phyloP scores from a whole-genome alignment of 2,888 invertebrate species.

The Vannuccia rotundouncinata region DNA sequence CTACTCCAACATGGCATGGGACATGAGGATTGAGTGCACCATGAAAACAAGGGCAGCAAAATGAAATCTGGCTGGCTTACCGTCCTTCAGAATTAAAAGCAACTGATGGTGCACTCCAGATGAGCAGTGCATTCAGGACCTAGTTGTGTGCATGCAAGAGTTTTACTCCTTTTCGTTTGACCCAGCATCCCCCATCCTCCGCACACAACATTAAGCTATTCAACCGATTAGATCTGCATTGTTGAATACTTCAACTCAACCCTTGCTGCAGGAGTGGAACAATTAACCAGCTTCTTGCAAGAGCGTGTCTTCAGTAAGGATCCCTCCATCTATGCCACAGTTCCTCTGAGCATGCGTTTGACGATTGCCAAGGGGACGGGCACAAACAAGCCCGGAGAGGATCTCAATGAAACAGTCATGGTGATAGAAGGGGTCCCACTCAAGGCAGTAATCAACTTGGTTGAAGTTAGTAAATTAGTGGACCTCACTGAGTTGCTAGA shows the following conservation, averaged over 20 bases:
- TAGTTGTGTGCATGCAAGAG: conserved; percentile 36
- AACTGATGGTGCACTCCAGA: conserved; percentile 30
- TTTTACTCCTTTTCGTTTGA: no score
- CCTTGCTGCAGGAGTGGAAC: conserved; percentile 33
- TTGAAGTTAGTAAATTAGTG: conserved; percentile 33
- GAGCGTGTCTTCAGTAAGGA: background rate
- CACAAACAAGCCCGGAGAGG: conserved; percentile 29
- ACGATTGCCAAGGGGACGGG: conserved; percentile 32
- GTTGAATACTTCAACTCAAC: conserved; percentile 36
- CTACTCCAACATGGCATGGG: no score
- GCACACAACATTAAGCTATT: conserved; percentile 36
- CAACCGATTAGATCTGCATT: conserved; percentile 33
- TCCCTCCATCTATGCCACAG: conserved; percentile 36
- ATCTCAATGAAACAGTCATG: conserved; percentile 29
- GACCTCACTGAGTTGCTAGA: conserved; percentile 15
- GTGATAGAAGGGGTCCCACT: conserved; percentile 32
- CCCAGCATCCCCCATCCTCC: conserved; percentile 34
- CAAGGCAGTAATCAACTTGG: conserved; percentile 35
- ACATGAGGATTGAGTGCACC: conserved; percentile 33
- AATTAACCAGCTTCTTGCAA: conserved; percentile 35
- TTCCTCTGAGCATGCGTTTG: conserved; percentile 35
- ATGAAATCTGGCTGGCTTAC: conserved; percentile 29
- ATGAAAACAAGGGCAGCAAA: conserved; percentile 34
- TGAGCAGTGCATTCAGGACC: conserved; percentile 35
- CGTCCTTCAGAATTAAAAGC: conserved; percentile 29